Conservation (phyloP, 2,113 vertebrate genomes). For the Ceuthmochares aereus region DNA sequence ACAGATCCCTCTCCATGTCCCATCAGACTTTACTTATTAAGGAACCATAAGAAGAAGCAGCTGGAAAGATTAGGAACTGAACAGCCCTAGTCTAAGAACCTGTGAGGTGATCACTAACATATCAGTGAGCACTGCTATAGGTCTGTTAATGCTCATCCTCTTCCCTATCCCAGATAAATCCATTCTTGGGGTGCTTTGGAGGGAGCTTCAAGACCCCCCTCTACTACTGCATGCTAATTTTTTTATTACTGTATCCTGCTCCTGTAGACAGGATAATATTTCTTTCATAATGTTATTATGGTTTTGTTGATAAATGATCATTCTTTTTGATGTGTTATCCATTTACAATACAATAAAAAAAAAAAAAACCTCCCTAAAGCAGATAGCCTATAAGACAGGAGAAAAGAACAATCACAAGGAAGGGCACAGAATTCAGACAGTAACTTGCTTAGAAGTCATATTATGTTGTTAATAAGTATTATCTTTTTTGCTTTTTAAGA, state of each 20-base stretch:
- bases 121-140: neutral
- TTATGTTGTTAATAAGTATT: fast-evolving
- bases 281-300: neutral
- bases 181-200: neutral
- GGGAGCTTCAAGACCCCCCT: neutral
- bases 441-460: neutral
- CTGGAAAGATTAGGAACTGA: neutral
- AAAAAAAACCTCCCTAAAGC: neutral
- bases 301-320: neutral
- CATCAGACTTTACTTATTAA: neutral
- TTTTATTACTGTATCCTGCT: neutral
- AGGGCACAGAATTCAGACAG: neutral
- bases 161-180: neutral
- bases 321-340: neutral
- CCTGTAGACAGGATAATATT: neutral
- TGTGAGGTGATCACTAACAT: neutral
- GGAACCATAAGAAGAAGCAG: neutral
- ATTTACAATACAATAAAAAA: neutral
- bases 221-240: neutral
- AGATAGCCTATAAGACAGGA: neutral
- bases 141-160: neutral
- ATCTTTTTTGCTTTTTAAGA: neutral
- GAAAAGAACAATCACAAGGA: neutral
- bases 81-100: neutral
- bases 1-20: neutral